Conservation (phyloP, 2,888 invertebrate genomes). For the Trissonchulus latispiculum region DNA sequence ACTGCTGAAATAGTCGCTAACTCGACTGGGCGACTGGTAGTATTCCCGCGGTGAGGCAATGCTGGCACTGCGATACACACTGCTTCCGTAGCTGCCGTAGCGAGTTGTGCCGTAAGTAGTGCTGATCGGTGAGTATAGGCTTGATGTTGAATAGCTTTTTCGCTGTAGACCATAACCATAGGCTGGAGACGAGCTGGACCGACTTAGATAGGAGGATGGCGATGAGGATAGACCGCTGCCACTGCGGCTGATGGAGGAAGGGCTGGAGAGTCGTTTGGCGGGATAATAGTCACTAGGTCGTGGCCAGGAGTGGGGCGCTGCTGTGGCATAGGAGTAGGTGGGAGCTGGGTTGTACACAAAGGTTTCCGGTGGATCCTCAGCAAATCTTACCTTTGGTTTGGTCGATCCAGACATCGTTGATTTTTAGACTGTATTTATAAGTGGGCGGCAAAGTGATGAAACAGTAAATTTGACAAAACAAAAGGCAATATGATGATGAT, state of each 20-base stretch:
- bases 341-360: background rate
- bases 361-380: background rate
- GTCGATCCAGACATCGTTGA: no score
- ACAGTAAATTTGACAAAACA: no score
- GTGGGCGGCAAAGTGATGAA: no score
- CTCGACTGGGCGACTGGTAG: background rate
- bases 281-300: background rate
- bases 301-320: background rate
- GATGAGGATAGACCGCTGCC: background rate
- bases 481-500: no score
- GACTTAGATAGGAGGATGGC: background rate
- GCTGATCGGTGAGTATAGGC: background rate
- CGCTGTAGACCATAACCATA: no score
- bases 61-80: background rate
- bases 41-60: background rate
- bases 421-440: no score
- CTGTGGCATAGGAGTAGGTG: background rate
- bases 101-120: background rate
- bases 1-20: background rate
- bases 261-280: background rate
- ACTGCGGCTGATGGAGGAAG: background rate
- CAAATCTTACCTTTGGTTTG: background rate
- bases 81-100: background rate
- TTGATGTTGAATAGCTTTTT: no score
- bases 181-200: no score